Evolutionary conservation across 1,140 invertebrate genomes (phyloP).

Genomic region (Antheraea mylitta): DNA sequence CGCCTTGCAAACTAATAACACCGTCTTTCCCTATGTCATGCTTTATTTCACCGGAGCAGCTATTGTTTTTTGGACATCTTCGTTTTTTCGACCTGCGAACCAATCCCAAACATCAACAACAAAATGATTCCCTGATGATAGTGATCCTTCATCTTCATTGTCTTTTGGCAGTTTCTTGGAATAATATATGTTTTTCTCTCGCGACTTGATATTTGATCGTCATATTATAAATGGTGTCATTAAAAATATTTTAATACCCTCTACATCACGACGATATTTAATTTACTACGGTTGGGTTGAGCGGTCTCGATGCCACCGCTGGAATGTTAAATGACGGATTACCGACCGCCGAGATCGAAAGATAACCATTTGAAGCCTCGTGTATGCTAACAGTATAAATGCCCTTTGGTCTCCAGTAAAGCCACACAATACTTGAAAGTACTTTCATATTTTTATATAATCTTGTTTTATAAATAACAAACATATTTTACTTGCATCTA

Average conservation of each 20-base stretch:
- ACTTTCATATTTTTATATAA: background rate
- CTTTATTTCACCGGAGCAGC: constrained; percentile 70
- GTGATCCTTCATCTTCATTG: constrained; percentile 77
- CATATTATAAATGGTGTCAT: constrained; percentile 76
- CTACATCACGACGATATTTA: constrained; percentile 73
- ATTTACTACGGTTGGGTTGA: constrained; percentile 74
- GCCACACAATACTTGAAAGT: background rate
- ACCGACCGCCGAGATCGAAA: constrained; percentile 64
- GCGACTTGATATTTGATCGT: constrained; percentile 73
- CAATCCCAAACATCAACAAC: constrained; percentile 67
- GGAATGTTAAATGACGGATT: constrained; percentile 77
- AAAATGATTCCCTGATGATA: constrained; percentile 73
- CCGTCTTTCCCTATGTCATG: constrained; percentile 72
- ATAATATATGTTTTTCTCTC: constrained; percentile 65
- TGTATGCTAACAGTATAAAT: constrained; percentile 44
- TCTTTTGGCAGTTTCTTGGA: constrained; percentile 76
- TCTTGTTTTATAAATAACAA: background rate
- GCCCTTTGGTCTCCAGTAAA: constrained; percentile 23
- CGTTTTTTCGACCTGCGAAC: constrained; percentile 53
- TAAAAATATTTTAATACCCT: constrained; percentile 78
- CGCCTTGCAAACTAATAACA: constrained; percentile 66
- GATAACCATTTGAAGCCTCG: constrained; percentile 63
- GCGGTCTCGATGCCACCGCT: constrained; percentile 62
- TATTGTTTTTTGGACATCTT: constrained; percentile 62
- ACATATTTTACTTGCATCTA: background rate